Base-by-base conservation (phyloP, 2,888 invertebrate species). In the Congeria kusceri region DNA sequence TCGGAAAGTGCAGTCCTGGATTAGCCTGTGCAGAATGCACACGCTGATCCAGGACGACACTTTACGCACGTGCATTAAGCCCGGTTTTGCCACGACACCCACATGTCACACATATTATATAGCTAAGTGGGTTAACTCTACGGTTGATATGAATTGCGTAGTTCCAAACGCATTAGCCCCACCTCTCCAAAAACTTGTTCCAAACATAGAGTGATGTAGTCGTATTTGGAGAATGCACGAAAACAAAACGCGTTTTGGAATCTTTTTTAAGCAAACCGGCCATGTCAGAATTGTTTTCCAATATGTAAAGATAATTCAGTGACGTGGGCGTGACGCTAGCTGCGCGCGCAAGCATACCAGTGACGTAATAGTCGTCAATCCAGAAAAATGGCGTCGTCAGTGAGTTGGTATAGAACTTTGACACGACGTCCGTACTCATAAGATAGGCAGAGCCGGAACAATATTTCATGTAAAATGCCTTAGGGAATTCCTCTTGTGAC, bases 301-400 rank as follows among this genome's bases (percentile, higher is more conserved):
- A 84, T 5, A 86, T 64, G 77, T 92, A 92, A 20, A 88, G 86
- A 23, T 85, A 74, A 84, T 91, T 92, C 53, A 90, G 82, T 23
- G 86, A 85, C 28, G 73, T 78, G 44, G 89, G 88, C 18, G 83
- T 77, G 27, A 91, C 80, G 25, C 86, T 84, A 28, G 91, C 68
- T 27, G 78, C 85, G 47, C 87, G 80, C 2, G 91, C 90, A 18
- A 98, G 93, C 67, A 97, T 94, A 0, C 98, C 98, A 0, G 97
- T 98, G 0, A 98, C 94, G 92, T 96, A 96, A 59, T 97, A 96
- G 92, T 98, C 98, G 91, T 98, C 98, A 77, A 98, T 97, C 98
- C 98, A 98, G 93, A 98, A 98, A 87, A 96, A 96, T 23, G 95
- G 94, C 18, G 95, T 93, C 15, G 92, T 93, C 87, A 95, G 95